Conservation (phyloP, 2,797 vertebrate species). For the Rhinogobio ventralis region DNA sequence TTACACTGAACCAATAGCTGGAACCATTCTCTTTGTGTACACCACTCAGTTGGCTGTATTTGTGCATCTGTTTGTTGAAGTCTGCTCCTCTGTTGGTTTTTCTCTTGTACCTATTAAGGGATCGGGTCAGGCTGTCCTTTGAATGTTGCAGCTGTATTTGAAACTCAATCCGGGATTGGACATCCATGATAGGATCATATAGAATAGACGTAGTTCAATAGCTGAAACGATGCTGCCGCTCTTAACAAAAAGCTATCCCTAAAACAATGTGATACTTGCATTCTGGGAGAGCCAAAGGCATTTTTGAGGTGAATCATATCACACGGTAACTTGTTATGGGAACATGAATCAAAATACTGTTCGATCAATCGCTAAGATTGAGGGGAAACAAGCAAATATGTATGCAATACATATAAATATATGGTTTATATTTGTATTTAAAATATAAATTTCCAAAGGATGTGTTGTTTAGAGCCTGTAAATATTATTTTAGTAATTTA, state of each 20-base stretch:
- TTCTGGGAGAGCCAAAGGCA: conserved; percentile 63
- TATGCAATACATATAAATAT: conserved; percentile 72
- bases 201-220: conserved; percentile 67
- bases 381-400: conserved; percentile 67
- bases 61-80: conserved; percentile 64
- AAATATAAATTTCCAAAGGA: conserved; percentile 65
- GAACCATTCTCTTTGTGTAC: conserved; percentile 66
- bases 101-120: conserved; percentile 55
- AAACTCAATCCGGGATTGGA: conserved; percentile 67
- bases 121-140: conserved; percentile 54
- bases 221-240: conserved; percentile 65
- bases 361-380: conserved; percentile 59
- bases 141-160: conserved; percentile 69
- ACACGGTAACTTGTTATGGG: conserved; percentile 56
- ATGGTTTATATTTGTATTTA: conserved; percentile 75
- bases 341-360: conserved; percentile 64
- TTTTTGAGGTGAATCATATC: conserved; percentile 60
- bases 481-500: conserved; percentile 80
- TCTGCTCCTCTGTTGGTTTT: conserved; percentile 62
- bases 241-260: conserved; percentile 63
- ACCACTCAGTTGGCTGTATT: conserved; percentile 62
- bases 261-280: conserved; percentile 62
- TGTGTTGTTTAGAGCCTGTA: conserved; percentile 74
- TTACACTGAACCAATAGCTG: conserved; percentile 62
- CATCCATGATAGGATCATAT: conserved; percentile 61